A percentile compares a stretch with the other conserved stretches of the same genome.
phyloP scores from a whole-genome alignment of 2,113 vertebrate species.

The Mus spicilegus region DNA sequence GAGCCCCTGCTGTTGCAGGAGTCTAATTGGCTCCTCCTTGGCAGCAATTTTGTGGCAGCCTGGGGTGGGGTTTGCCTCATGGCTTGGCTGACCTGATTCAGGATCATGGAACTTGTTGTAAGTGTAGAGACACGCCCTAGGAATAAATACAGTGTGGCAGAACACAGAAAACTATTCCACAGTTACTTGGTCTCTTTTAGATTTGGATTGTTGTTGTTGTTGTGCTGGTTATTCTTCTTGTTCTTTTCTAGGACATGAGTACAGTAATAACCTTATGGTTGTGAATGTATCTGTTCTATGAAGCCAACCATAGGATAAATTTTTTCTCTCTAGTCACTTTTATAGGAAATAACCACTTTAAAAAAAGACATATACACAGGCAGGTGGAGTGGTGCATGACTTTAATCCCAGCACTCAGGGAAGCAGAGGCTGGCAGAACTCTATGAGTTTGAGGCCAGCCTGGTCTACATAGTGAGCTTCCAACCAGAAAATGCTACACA shows the following conservation, averaged over 20 bases:
- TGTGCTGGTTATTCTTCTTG: no score
- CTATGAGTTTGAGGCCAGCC: not conserved
- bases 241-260: not conserved
- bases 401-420: not conserved
- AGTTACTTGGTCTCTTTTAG: conserved; percentile 1
- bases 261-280: not conserved
- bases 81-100: accelerated
- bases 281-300: not conserved
- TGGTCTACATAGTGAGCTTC: not conserved
- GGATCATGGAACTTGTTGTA: not conserved
- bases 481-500: not conserved
- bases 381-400: not conserved
- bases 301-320: not conserved
- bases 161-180: not conserved
- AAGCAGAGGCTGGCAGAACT: not conserved
- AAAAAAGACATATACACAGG: not conserved
- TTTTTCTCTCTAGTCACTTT: not conserved
- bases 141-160: not conserved
- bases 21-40: not conserved
- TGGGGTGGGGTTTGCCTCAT: conserved; percentile 15
- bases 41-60: conserved; percentile 28
- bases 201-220: not conserved
- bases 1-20: conserved; percentile 47
- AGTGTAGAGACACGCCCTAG: not conserved
- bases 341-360: not conserved